Evolutionary conservation across 92 coral and sea anemone genomes (phyloP).

Genomic region (Porites cylindrica): DNA sequence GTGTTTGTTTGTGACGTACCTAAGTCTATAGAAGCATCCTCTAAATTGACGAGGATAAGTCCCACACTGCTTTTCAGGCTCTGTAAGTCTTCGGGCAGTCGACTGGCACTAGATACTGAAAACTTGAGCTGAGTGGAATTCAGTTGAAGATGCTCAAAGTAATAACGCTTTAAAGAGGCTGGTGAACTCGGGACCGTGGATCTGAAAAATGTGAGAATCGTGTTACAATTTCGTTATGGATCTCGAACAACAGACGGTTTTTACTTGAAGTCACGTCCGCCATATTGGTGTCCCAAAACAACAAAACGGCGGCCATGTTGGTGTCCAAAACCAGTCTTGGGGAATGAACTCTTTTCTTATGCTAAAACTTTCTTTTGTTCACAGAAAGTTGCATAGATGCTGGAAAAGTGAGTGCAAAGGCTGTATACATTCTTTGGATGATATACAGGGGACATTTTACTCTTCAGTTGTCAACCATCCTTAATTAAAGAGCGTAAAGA

Average conservation of each 20-base stretch:
- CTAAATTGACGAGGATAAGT: slow-evolving; percentile 88
- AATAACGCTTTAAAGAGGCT: slow-evolving; percentile 83
- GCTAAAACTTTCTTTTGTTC: no score
- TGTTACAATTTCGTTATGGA: background rate
- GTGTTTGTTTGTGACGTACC: slow-evolving; percentile 57
- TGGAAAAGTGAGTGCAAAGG: no score
- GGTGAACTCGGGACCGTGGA: slow-evolving; percentile 79
- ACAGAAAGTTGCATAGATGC: no score
- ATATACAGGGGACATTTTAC: no score
- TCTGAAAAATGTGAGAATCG: slow-evolving; percentile 35
- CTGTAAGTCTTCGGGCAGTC: slow-evolving; percentile 90
- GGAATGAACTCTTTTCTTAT: no score
- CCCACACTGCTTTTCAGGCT: slow-evolving; percentile 89
- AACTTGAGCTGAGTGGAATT: slow-evolving; percentile 91
- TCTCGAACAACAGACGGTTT: background rate
- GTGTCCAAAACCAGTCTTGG: no score
- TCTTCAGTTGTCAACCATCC: no score
- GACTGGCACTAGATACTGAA: slow-evolving; percentile 92
- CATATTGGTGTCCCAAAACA: no score
- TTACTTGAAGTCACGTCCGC: no score
- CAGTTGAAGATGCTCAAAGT: slow-evolving; percentile 91
- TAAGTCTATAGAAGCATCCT: slow-evolving; percentile 91
- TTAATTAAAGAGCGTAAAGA: no score
- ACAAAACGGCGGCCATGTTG: no score
- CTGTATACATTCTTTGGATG: no score